These are phyloP conservation scores for Phalanger gymnotis DNA, from an alignment of 2,797 vertebrate species.

Conservation along the genomic window DNA sequence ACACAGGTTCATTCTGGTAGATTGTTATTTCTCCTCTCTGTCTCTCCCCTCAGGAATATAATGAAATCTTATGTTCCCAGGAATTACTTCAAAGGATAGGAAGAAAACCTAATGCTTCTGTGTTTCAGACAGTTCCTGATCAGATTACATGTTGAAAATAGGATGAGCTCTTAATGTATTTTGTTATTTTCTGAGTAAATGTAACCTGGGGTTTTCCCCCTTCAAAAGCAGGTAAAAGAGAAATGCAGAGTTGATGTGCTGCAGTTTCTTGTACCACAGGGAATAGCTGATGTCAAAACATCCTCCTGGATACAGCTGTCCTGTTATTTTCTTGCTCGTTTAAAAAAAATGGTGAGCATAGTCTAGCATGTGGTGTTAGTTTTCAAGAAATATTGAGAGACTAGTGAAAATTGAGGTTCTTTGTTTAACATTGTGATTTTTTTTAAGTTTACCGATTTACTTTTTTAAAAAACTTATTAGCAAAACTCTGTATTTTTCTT, in stretches of 20 bases:
- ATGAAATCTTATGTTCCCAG: conserved; percentile 10
- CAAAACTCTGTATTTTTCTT: neutral
- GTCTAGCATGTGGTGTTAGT: conserved; percentile 55
- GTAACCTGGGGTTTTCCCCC: conserved; percentile 54
- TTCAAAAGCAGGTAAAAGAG: conserved; percentile 64
- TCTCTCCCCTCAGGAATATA: conserved; percentile 39
- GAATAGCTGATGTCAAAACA: conserved; percentile 61
- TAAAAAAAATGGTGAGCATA: conserved; percentile 62
- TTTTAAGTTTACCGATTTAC: conserved; percentile 50
- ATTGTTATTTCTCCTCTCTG: neutral
- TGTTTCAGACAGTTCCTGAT: conserved; percentile 46
- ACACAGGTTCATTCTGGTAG: conserved; percentile 39
- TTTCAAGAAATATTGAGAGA: conserved; percentile 53
- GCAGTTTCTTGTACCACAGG: conserved; percentile 12
- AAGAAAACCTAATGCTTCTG: neutral
- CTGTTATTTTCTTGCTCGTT: conserved; percentile 62
- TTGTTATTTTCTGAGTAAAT: conserved; percentile 9
- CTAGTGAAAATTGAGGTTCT: conserved; percentile 53
- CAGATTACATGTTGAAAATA: conserved; percentile 58
- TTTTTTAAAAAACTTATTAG: neutral
- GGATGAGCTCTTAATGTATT: conserved; percentile 31
- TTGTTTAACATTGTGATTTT: conserved; percentile 30
- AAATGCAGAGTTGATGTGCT: conserved; percentile 59
- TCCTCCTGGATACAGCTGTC: conserved; percentile 66
- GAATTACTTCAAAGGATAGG: neutral